Conservation (phyloP, 2,797 vertebrate species). For the Yasuhikotakia modesta region DNA sequence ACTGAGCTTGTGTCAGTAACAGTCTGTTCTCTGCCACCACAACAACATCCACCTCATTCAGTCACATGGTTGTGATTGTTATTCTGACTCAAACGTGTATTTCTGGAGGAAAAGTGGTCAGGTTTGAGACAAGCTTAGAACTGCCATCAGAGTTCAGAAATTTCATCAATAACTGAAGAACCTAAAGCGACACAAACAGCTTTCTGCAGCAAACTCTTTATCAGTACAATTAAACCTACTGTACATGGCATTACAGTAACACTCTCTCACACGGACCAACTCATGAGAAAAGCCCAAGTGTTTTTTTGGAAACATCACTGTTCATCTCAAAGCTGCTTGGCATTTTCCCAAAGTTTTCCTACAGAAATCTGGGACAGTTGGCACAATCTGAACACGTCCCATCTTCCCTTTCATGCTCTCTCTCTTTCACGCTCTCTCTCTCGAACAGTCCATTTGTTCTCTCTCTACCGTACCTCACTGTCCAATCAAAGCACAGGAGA, state of each 20-base stretch:
- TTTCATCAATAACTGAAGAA: no score
- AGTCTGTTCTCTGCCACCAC: no score
- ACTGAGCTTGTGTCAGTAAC: not conserved
- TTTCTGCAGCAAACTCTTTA: no score
- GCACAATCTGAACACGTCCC: conserved; percentile 37
- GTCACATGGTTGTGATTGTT: no score
- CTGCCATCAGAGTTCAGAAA: no score
- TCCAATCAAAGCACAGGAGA: conserved; percentile 56
- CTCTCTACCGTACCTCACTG: conserved; percentile 53
- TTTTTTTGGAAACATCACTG: not conserved
- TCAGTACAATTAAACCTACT: no score
- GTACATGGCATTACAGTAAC: not conserved
- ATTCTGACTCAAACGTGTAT: no score
- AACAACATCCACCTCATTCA: no score
- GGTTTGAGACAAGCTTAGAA: no score
- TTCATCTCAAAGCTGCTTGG: conserved; percentile 2
- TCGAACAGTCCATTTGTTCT: conserved; percentile 37
- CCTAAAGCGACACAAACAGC: no score
- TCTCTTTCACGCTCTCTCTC: conserved; percentile 47
- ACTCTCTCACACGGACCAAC: not conserved
- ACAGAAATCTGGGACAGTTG: conserved; percentile 47
- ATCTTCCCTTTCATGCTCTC: conserved; percentile 20
- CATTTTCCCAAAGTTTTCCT: conserved; percentile 42
- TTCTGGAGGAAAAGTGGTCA: no score
- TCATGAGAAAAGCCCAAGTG: not conserved